Evolutionary conservation across 2,888 invertebrate species (phyloP).

Genomic region (Eilema sororculum): DNA sequence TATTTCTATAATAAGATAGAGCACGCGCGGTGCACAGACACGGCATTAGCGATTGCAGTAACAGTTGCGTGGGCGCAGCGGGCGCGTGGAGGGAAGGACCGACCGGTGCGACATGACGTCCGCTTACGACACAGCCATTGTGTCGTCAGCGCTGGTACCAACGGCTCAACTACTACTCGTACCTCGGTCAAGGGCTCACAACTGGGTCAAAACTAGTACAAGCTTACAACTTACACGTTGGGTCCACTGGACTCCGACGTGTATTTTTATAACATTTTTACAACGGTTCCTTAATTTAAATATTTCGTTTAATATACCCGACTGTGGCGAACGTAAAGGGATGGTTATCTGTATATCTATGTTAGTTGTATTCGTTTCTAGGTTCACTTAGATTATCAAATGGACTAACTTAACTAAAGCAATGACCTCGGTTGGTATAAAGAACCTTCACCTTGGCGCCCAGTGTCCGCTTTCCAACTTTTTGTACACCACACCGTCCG

Average conservation of each 20-base stretch:
- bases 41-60: neutral
- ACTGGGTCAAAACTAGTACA: conserved; percentile 16
- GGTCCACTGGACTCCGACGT: neutral
- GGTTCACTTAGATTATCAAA: too few relatives aligned
- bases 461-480: too few relatives aligned
- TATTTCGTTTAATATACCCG: too few relatives aligned
- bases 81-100: conserved; percentile 8
- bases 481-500: too few relatives aligned
- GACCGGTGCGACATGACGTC: conserved; percentile 11
- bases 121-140: conserved; percentile 18
- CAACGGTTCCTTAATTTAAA: neutral
- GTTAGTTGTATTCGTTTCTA: too few relatives aligned
- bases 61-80: conserved; percentile 17
- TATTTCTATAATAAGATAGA: conserved; percentile 16
- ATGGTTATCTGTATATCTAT: too few relatives aligned
- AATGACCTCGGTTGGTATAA: too few relatives aligned
- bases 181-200: conserved; percentile 14
- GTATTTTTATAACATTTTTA: neutral
- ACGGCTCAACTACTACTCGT: neutral
- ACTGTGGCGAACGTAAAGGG: too few relatives aligned
- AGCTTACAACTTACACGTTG: neutral
- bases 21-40: neutral
- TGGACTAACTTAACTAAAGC: too few relatives aligned
- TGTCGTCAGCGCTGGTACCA: neutral
- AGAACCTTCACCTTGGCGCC: too few relatives aligned